Conservation (phyloP, 2,113 vertebrate species). For the Corythoichthys haematopterus region DNA sequence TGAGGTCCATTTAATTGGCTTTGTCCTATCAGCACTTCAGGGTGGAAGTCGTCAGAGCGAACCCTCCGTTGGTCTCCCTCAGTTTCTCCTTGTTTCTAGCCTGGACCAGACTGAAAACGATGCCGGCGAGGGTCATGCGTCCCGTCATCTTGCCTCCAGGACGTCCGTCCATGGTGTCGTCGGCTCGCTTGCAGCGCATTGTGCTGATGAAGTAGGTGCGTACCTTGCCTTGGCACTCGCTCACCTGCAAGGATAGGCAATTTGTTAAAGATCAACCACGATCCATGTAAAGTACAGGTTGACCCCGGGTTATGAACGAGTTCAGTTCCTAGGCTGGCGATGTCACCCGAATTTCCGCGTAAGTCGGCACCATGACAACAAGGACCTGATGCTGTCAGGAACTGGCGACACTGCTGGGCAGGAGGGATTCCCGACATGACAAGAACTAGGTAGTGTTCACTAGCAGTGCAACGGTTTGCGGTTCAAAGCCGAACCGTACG, state of each 20-base stretch:
- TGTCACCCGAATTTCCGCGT: too few species aligned
- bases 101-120: constrained; percentile 88
- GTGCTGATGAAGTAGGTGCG: constrained; percentile 94
- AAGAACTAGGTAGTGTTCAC: too few species aligned
- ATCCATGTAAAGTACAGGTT: neutral
- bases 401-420: too few species aligned
- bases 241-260: constrained; percentile 58
- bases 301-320: too few species aligned
- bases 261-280: neutral
- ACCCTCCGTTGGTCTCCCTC: constrained; percentile 75
- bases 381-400: too few species aligned
- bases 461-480: too few species aligned
- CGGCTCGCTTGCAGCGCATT: constrained; percentile 67
- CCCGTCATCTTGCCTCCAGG: constrained; percentile 66
- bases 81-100: constrained; percentile 88
- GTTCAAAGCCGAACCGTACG: too few species aligned
- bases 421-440: too few species aligned
- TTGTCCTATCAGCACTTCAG: constrained; percentile 31
- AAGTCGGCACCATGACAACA: too few species aligned
- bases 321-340: too few species aligned
- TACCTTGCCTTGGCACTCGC: constrained; percentile 88
- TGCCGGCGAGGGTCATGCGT: constrained; percentile 83
- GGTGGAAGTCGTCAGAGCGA: constrained; percentile 22
- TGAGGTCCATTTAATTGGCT: neutral
- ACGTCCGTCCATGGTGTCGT: constrained; percentile 57